phyloP scores from a whole-genome alignment of 2,113 vertebrate genomes.

The Scopus umbretta region DNA sequence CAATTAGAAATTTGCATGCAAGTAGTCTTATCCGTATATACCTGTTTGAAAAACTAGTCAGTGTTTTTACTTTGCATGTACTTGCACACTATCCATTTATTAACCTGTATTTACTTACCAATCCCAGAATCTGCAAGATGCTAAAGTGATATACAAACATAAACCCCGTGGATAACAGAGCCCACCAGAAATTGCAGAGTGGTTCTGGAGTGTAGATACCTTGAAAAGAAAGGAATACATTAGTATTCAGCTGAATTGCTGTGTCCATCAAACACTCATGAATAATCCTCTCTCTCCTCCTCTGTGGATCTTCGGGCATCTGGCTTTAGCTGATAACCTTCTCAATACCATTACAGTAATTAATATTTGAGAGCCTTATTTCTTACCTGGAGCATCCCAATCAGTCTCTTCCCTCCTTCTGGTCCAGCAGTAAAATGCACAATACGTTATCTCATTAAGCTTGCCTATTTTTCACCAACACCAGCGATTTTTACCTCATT shows the following conservation, averaged over 20 bases:
- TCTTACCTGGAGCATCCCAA: not conserved
- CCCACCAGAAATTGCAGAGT: slow-evolving; percentile 92
- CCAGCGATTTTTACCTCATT: not conserved
- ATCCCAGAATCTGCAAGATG: slow-evolving; percentile 89
- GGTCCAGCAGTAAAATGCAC: not conserved
- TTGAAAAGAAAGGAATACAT: slow-evolving; percentile 64
- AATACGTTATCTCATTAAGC: not conserved
- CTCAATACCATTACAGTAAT: not conserved
- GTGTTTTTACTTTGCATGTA: not conserved
- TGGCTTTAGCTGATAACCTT: slow-evolving; percentile 27
- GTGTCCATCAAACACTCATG: not conserved
- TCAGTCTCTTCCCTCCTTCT: not conserved
- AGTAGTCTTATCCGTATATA: not conserved
- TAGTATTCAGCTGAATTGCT: not conserved
- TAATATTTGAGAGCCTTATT: not conserved
- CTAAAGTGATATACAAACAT: slow-evolving; percentile 97
- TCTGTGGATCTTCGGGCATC: not conserved
- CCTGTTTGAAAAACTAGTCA: not conserved
- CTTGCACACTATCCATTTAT: not conserved
- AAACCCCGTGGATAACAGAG: slow-evolving; percentile 88
- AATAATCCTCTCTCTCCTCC: slow-evolving; percentile 23
- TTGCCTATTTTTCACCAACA: not conserved
- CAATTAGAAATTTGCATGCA: not conserved
- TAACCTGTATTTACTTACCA: slow-evolving; percentile 79
- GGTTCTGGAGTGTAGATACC: slow-evolving; percentile 95